These are phyloP conservation scores for Myotis planiceps DNA, from an alignment of 2,797 vertebrate genomes.

Conservation along the genomic window DNA sequence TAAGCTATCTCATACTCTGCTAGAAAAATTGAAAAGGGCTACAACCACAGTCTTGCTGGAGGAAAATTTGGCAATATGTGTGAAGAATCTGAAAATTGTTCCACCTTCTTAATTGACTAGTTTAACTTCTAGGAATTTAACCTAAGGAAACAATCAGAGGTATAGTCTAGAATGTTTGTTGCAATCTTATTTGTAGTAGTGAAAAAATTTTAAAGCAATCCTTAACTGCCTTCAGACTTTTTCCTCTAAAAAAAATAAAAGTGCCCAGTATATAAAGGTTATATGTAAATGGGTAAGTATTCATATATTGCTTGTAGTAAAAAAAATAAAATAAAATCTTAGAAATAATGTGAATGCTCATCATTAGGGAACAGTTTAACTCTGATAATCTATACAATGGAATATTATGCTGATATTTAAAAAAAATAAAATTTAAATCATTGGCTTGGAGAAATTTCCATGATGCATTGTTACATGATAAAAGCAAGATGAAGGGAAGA, in stretches of 20 bases:
- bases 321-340: neutral
- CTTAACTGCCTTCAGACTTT: neutral
- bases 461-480: neutral
- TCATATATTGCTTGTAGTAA: neutral
- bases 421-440: slow-evolving; percentile 39
- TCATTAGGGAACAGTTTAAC: neutral
- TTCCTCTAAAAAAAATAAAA: neutral
- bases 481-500: slow-evolving; percentile 46
- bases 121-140: slow-evolving; percentile 18
- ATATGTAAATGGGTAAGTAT: neutral
- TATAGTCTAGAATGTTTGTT: neutral
- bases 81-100: neutral
- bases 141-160: neutral
- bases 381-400: neutral
- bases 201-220: neutral
- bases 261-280: neutral
- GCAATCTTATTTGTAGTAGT: neutral
- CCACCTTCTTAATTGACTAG: neutral
- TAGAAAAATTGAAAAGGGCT: neutral
- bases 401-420: neutral
- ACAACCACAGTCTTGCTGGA: neutral
- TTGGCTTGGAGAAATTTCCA: neutral
- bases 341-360: neutral
- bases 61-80: neutral
- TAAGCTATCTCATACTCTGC: neutral